Conservation (phyloP, 2,113 vertebrate genomes). For the Lycaon pictus region DNA sequence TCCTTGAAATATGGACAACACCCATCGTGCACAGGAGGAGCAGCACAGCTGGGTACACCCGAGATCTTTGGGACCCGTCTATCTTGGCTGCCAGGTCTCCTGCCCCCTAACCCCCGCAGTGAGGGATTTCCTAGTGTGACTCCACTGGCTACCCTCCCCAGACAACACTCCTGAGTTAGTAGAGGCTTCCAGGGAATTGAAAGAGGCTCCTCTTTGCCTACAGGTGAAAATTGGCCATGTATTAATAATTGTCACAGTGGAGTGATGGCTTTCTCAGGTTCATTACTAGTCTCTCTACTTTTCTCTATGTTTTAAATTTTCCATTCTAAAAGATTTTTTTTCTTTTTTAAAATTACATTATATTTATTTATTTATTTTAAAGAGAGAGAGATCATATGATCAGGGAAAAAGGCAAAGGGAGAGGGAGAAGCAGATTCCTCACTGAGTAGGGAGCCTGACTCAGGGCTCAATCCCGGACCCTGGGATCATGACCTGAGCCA, state of each 20-base stretch:
- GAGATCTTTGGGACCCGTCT: too few relatives aligned
- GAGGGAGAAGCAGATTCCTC: too few relatives aligned
- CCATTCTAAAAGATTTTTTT: neutral
- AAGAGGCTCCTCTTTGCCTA: neutral
- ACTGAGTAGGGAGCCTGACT: too few relatives aligned
- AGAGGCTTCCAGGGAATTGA: neutral
- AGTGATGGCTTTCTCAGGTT: neutral
- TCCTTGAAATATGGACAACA: neutral
- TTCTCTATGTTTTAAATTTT: neutral
- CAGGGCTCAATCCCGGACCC: too few relatives aligned
- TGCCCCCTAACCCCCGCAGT: fast-evolving
- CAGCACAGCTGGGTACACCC: fast-evolving
- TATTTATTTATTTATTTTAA: too few relatives aligned
- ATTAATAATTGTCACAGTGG: neutral
- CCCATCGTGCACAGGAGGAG: neutral
- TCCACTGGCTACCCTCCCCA: neutral
- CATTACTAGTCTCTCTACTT: neutral
- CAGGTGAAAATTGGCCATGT: neutral
- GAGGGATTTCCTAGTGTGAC: neutral
- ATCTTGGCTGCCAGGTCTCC: neutral
- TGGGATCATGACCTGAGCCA: too few relatives aligned
- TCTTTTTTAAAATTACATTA: too few relatives aligned
- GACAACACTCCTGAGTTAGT: neutral
- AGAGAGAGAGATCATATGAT: too few relatives aligned
- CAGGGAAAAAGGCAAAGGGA: too few relatives aligned